These are phyloP conservation scores for Fragum fragum DNA, from an alignment of 2,888 invertebrate genomes.

Conservation along the genomic window DNA sequence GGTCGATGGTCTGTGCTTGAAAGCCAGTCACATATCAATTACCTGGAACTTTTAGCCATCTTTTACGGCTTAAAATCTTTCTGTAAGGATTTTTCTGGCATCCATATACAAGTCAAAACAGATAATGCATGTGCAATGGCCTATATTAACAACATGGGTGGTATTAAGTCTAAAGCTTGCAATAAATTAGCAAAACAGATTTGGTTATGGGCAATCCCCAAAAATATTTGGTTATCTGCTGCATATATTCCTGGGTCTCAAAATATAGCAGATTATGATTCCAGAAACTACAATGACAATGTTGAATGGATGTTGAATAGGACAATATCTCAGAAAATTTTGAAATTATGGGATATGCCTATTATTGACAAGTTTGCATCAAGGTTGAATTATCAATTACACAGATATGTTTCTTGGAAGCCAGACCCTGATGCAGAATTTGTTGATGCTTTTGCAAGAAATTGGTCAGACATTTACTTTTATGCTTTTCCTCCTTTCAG, in stretches of 20 bases:
- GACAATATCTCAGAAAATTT: too few species aligned
- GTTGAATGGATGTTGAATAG: slow-evolving; percentile 13
- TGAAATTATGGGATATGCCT: slow-evolving; percentile 23
- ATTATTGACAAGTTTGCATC: slow-evolving; percentile 49
- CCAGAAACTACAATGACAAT: slow-evolving; percentile 3
- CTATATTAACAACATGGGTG: slow-evolving; percentile 49
- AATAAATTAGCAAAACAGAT: slow-evolving; percentile 36
- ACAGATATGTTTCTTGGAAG: slow-evolving; percentile 10
- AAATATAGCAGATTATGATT: slow-evolving; percentile 34
- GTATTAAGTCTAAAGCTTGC: slow-evolving; percentile 37
- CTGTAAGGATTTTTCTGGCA: slow-evolving; percentile 17
- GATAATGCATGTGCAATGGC: slow-evolving; percentile 46
- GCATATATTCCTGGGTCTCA: slow-evolving; percentile 41
- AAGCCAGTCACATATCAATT: background rate
- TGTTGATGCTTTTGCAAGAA: slow-evolving; percentile 22
- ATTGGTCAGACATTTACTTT: slow-evolving; percentile 22
- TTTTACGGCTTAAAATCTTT: slow-evolving; percentile 19
- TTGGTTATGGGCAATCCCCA: slow-evolving; percentile 41
- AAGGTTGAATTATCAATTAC: slow-evolving; percentile 5
- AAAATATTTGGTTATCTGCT: slow-evolving; percentile 40
- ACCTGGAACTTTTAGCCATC: slow-evolving; percentile 3
- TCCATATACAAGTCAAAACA: slow-evolving; percentile 38
- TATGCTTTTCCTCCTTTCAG: too few species aligned
- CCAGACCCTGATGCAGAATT: slow-evolving; percentile 13
- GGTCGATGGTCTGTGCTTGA: slow-evolving; percentile 5